Percentiles rank a stretch among this genome's conserved stretches.
Evolutionary conservation across 2,888 invertebrate species (phyloP).

Genomic region (Gastrophysa polygoni): DNA sequence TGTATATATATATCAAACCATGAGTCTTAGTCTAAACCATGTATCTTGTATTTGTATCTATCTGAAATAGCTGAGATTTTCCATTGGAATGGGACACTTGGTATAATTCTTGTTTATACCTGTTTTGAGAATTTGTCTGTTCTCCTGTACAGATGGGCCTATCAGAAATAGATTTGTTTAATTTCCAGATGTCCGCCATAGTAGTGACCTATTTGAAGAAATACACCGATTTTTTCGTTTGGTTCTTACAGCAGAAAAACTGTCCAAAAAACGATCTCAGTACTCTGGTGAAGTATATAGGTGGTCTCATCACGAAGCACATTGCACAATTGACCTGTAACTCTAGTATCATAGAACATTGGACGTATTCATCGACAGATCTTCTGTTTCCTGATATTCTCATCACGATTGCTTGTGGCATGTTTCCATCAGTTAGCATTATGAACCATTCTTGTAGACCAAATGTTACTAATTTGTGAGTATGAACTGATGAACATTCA

Average conservation of each 20-base stretch:
- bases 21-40: too few species aligned
- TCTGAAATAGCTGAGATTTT: too few species aligned
- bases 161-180: background rate
- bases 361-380: constrained; percentile 48
- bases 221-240: constrained; percentile 69
- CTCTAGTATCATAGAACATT: constrained; percentile 55
- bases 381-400: constrained; percentile 47
- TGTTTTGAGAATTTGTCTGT: too few species aligned
- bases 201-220: constrained; percentile 69
- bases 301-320: constrained; percentile 74
- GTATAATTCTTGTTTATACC: too few species aligned
- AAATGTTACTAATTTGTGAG: constrained; percentile 75
- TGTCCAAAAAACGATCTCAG: constrained; percentile 54
- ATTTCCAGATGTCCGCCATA: constrained; percentile 69
- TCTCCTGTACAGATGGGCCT: too few species aligned
- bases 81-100: too few species aligned
- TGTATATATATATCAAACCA: too few species aligned
- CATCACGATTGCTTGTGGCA: constrained; percentile 70
- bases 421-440: constrained; percentile 85
- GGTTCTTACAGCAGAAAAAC: constrained; percentile 55
- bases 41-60: too few species aligned
- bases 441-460: constrained; percentile 94
- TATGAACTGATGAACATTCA: too few species aligned
- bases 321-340: constrained; percentile 73
- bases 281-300: constrained; percentile 57